phyloP scores from a whole-genome alignment of 2,113 vertebrate genomes.

The Pangasianodon hypophthalmus region DNA sequence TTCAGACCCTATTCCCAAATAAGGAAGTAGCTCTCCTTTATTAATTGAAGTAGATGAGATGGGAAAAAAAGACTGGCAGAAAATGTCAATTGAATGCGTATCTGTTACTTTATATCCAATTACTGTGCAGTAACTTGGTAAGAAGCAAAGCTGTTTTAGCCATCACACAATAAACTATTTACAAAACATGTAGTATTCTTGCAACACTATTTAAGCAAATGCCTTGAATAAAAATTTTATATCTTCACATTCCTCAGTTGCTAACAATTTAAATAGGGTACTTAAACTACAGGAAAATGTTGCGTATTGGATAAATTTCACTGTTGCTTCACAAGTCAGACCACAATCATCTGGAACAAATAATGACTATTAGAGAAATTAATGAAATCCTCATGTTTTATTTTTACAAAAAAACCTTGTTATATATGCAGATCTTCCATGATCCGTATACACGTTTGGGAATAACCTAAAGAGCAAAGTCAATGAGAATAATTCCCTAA shows the following conservation, averaged over 20 bases:
- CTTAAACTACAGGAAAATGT: slow-evolving; percentile 13
- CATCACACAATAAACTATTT: neutral
- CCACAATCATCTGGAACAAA: slow-evolving; percentile 43
- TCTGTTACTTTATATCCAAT: slow-evolving; percentile 1
- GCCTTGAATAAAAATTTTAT: neutral
- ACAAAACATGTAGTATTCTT: slow-evolving; percentile 6
- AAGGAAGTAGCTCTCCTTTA: slow-evolving; percentile 14
- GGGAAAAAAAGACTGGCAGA: neutral
- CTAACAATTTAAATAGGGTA: slow-evolving; percentile 18
- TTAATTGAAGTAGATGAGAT: slow-evolving; percentile 1
- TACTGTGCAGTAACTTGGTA: neutral
- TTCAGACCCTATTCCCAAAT: neutral
- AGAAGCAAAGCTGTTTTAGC: neutral
- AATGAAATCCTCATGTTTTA: slow-evolving; percentile 30
- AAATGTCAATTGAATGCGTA: neutral
- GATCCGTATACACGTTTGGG: slow-evolving; percentile 1
- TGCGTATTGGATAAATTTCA: slow-evolving; percentile 17
- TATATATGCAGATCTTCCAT: neutral
- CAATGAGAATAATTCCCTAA: neutral
- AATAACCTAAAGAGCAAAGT: neutral
- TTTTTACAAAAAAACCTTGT: neutral
- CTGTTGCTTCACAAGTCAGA: slow-evolving; percentile 34
- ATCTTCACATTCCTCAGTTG: slow-evolving; percentile 13
- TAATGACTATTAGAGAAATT: slow-evolving; percentile 39
- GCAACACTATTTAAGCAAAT: neutral